Percentiles rank a stretch among this genome's conserved stretches.
Conservation (phyloP, 2,113 vertebrate species). For the Nothoprocta pentlandii region DNA sequence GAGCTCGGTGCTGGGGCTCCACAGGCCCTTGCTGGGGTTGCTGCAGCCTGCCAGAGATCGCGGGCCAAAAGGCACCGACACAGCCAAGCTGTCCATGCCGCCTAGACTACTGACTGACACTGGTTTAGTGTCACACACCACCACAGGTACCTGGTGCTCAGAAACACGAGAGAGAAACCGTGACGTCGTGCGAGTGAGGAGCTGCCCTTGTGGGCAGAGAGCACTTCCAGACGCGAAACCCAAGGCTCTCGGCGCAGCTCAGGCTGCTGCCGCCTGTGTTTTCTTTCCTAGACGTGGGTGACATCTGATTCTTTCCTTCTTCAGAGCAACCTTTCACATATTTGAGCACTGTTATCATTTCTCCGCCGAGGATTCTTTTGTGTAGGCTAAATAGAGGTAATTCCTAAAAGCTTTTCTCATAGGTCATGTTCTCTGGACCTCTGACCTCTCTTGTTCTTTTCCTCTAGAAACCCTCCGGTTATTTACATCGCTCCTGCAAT, state of each 20-base stretch:
- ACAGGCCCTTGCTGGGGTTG: background rate
- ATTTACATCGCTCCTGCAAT: conserved; percentile 8
- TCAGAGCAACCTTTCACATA: background rate
- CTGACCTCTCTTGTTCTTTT: background rate
- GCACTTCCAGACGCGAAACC: background rate
- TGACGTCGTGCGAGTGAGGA: background rate
- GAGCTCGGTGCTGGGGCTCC: background rate
- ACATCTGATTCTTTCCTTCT: background rate
- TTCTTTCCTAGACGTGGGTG: background rate
- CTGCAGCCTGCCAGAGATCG: background rate
- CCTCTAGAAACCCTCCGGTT: background rate
- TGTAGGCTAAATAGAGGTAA: background rate
- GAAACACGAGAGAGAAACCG: background rate
- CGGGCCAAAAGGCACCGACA: background rate
- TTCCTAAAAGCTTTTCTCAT: conserved; percentile 16
- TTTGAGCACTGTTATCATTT: background rate
- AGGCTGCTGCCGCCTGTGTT: background rate
- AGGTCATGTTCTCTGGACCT: background rate
- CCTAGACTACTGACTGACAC: fast-evolving
- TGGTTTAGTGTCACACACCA: too few relatives aligned
- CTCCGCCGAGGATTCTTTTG: background rate
- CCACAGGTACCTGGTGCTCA: background rate
- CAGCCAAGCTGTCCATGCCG: background rate
- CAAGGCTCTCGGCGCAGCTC: background rate
- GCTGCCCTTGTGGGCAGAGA: background rate